phyloP scores from a whole-genome alignment of 2,888 invertebrate species.

The Sphinx pinastri region DNA sequence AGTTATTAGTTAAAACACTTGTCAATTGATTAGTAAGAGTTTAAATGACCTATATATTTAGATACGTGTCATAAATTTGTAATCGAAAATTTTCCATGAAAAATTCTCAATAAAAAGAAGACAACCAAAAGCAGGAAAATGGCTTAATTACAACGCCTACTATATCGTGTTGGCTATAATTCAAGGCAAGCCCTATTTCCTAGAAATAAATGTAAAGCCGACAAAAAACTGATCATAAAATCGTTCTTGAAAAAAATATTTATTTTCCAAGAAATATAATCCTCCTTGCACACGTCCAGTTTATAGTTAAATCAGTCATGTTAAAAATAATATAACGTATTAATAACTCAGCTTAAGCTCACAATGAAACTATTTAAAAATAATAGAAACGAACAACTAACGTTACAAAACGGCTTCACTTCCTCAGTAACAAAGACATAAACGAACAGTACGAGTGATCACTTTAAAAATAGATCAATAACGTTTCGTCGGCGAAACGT shows the following conservation, averaged over 20 bases:
- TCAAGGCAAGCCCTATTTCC: neutral
- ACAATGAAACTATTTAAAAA: no score
- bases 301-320: no score
- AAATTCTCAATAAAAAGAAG: neutral
- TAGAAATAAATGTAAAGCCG: neutral
- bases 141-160: slow-evolving; percentile 9
- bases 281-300: no score
- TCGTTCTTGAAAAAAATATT: neutral
- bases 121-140: neutral
- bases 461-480: slow-evolving; percentile 69
- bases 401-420: slow-evolving; percentile 50
- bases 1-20: no score
- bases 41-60: no score
- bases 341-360: no score
- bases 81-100: neutral
- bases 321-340: no score
- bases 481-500: slow-evolving; percentile 59
- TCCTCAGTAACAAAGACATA: slow-evolving; percentile 39
- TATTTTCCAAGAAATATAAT: neutral
- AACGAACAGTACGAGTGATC: slow-evolving; percentile 67
- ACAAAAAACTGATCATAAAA: neutral
- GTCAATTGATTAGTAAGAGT: no score
- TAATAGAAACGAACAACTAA: slow-evolving; percentile 53
- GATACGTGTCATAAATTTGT: no score
- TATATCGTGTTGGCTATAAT: neutral